Conservation (phyloP, 2,888 invertebrate genomes). For the Himalopsyche japonica region DNA sequence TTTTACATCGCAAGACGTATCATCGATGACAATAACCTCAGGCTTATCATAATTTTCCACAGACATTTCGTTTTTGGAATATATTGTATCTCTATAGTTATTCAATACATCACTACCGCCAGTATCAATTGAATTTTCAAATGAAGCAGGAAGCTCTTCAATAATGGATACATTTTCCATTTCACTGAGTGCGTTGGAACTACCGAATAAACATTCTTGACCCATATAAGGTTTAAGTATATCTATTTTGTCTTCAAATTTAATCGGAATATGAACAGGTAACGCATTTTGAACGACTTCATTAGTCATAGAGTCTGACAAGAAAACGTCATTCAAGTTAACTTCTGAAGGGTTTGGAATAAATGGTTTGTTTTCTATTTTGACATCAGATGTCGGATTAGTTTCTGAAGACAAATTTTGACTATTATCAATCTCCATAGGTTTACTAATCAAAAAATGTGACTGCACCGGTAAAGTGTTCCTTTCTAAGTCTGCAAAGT, state of each 20-base stretch:
- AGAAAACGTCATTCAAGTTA: slow-evolving; percentile 16
- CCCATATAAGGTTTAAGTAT: slow-evolving; percentile 4
- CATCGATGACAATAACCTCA: slow-evolving; percentile 29
- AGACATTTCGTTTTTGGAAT: slow-evolving; percentile 5
- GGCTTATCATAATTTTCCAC: slow-evolving; percentile 19
- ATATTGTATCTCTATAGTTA: slow-evolving; percentile 12
- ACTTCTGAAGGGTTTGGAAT: slow-evolving; percentile 18
- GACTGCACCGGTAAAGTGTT: background rate
- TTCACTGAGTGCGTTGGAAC: background rate
- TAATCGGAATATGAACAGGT: slow-evolving; percentile 17
- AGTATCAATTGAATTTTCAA: slow-evolving; percentile 16
- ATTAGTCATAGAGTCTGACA: slow-evolving; percentile 2
- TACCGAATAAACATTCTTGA: slow-evolving; percentile 13
- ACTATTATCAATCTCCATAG: background rate
- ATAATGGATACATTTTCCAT: slow-evolving; percentile 23
- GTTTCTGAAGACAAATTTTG: slow-evolving; percentile 7
- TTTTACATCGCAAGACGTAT: slow-evolving; percentile 32
- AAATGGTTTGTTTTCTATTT: slow-evolving; percentile 29
- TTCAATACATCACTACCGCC: background rate
- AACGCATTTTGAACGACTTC: slow-evolving; percentile 23
- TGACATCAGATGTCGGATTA: slow-evolving; percentile 21
- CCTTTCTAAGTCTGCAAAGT: background rate
- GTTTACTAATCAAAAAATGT: background rate
- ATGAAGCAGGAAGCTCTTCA: slow-evolving; percentile 26
- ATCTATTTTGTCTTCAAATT: slow-evolving; percentile 31